Conservation (phyloP, 2,113 vertebrate species). For the Aramus guarauna region DNA sequence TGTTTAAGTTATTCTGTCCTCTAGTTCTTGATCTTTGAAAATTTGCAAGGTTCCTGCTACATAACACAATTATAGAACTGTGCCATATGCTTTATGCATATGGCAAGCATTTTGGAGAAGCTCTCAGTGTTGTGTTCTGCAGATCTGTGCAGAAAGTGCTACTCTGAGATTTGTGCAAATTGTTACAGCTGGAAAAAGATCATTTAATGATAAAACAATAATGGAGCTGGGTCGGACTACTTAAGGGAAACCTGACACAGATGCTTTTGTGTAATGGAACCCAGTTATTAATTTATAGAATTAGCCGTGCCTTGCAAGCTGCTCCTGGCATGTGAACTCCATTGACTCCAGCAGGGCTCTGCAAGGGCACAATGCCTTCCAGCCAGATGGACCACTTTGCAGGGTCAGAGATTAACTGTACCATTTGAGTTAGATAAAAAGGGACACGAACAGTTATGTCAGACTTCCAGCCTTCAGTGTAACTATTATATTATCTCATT, state of each 20-base stretch:
- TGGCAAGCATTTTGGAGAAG: background rate
- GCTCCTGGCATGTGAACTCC: background rate
- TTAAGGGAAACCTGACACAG: conserved; percentile 14
- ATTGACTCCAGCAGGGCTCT: background rate
- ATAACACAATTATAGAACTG: conserved; percentile 4
- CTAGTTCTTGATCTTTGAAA: conserved; percentile 9
- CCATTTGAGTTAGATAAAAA: background rate
- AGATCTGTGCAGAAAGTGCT: background rate
- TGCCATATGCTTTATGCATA: conserved; percentile 42
- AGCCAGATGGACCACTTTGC: background rate
- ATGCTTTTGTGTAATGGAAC: background rate
- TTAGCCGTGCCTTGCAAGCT: background rate
- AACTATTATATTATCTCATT: background rate
- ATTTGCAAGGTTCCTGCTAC: background rate
- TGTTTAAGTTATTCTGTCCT: background rate
- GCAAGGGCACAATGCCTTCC: background rate
- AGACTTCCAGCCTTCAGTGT: background rate
- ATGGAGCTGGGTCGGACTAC: background rate
- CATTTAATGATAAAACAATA: background rate
- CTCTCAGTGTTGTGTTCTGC: background rate
- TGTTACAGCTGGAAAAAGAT: background rate
- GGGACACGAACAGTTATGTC: background rate
- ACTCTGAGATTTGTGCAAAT: background rate
- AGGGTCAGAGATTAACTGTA: background rate
- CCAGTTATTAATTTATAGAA: conserved; percentile 9